Base-by-base conservation (phyloP, 37 sponge, comb jelly and placozoan genomes). In the Oopsacas minuta region DNA sequence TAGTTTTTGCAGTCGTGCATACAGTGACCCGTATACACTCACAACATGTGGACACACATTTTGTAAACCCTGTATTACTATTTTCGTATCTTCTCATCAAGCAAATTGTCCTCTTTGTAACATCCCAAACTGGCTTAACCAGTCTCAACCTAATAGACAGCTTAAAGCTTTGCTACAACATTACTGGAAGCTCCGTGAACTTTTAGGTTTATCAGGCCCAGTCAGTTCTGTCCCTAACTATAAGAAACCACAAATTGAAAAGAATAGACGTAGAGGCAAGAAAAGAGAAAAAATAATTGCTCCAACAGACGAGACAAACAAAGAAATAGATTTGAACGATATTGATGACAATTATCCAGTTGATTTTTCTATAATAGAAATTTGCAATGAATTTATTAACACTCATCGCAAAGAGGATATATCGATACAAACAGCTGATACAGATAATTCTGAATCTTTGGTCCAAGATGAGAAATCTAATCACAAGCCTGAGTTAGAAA, bases 1-100 rank as follows among this genome's bases (percentile, higher is more conserved):
- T 61, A 34, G 32, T 34, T 61, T 32, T 12, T 61, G 75, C 22
- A 61, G 75, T 12, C 75, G 75, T 25, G 30, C 28, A 5, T 61
- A 61, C 75, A 61, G 32, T 7, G 30, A 61, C 75, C 75, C 75
- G 17, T 61, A 25, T 34, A 61, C 75, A 61, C 75, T 61, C 75
- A 61, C 75, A 25, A 61, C 75, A 10, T 61, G 75, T 34, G 75
- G 75, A 61, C 75, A 61, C 75, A 61, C 75, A 34, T 61, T 61
- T 61, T 61, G 75, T 12, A n/a, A 12, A 3, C 75, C 22, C 22
- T 61, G 75, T 12, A n/a, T 61, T 10, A 10, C 28, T 5, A 3
- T 61, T 20, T 61, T 61, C 30, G 75, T 61, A 3, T 61, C 75
- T 3, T 25, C 28, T 61, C 28, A 25, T 3, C 22, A 61, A 12